Percentiles rank a stretch among this genome's conserved stretches.
Conservation (phyloP, 2,113 vertebrate genomes). For the Menidia beryllina region DNA sequence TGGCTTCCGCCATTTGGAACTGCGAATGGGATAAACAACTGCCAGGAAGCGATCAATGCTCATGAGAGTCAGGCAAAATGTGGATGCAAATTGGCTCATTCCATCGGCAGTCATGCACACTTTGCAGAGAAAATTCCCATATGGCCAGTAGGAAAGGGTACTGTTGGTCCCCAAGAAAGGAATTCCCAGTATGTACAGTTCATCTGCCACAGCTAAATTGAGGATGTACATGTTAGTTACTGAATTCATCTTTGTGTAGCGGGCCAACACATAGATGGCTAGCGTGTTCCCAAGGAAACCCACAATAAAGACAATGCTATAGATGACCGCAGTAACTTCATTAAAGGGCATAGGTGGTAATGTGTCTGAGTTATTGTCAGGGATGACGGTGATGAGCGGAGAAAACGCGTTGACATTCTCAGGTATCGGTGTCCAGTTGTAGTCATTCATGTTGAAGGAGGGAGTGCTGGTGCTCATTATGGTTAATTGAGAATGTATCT, state of each 20-base stretch:
- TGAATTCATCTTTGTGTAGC: slow-evolving; percentile 91
- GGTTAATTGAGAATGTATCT: neutral
- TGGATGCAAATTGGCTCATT: slow-evolving; percentile 94
- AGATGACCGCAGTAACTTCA: slow-evolving; percentile 83
- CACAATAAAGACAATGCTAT: slow-evolving; percentile 85
- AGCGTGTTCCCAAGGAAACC: slow-evolving; percentile 89
- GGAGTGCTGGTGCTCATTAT: neutral
- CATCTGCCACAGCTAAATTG: slow-evolving; percentile 91
- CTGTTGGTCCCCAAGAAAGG: slow-evolving; percentile 91
- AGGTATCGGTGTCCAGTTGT: slow-evolving; percentile 15
- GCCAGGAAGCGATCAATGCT: slow-evolving; percentile 94
- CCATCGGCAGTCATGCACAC: slow-evolving; percentile 88
- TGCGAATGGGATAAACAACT: slow-evolving; percentile 90
- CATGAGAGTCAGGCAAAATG: slow-evolving; percentile 94
- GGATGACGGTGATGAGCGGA: neutral
- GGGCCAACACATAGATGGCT: slow-evolving; percentile 90
- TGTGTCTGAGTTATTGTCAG: neutral
- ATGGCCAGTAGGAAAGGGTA: slow-evolving; percentile 90
- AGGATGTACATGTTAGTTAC: slow-evolving; percentile 96
- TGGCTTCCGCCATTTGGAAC: slow-evolving; percentile 87
- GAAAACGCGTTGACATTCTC: slow-evolving; percentile 18
- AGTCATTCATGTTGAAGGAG: slow-evolving; percentile 60
- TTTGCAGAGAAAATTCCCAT: slow-evolving; percentile 88
- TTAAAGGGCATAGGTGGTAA: slow-evolving; percentile 9
- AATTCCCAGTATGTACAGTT: slow-evolving; percentile 91